Evolutionary conservation across 2,113 vertebrate species (phyloP), one percentile per base, ranked within the genome.

Genomic region (Antechinus stuartii): DNA sequence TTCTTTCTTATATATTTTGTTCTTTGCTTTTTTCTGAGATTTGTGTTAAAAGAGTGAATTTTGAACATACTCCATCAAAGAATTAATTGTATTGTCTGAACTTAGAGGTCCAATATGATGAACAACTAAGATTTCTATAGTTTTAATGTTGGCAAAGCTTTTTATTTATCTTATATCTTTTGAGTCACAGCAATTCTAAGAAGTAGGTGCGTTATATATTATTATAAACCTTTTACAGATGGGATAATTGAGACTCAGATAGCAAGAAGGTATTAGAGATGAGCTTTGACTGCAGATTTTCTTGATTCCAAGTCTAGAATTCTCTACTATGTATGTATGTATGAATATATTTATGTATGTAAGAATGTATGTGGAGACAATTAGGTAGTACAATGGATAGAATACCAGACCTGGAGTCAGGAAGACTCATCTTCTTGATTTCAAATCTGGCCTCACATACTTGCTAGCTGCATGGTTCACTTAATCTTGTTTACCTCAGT

Each of bases 11-110:
- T 8, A 42, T 84, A 84, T 84, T 42, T 84, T 84, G 19, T 84
- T 84, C 19, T 26, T 57, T 94, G 24, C 27, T 95, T 93, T 92
- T 42, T 96, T 93, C 93, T 16, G 84, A 68, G 90, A 89, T 93
- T 94, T 90, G 50, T 35, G 0, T 91, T 76, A 52, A 53, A 46
- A 47, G 50, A 42, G 24, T 93, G n/a, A 92, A 94, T 93, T 27
- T 52, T 49, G 52, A 90, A 61, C 19, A 30, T 52, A 16, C 30
- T 68, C 61, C 50, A 30, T 90, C 90, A 91, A 42, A 42, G n/a
- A 8, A 42, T 84, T 10, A 6, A 23, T 84, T 42, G 19, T 42
- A n/a, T 23, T 84, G 19, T 52, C 68, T 76, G 46, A 94, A 10
- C 26, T 14, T 8, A 42, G 49, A 90, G 27, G 6, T 84, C 16